These are phyloP conservation scores for Pseudonaja textilis DNA, from an alignment of 2,113 vertebrate species.

Conservation along the genomic window DNA sequence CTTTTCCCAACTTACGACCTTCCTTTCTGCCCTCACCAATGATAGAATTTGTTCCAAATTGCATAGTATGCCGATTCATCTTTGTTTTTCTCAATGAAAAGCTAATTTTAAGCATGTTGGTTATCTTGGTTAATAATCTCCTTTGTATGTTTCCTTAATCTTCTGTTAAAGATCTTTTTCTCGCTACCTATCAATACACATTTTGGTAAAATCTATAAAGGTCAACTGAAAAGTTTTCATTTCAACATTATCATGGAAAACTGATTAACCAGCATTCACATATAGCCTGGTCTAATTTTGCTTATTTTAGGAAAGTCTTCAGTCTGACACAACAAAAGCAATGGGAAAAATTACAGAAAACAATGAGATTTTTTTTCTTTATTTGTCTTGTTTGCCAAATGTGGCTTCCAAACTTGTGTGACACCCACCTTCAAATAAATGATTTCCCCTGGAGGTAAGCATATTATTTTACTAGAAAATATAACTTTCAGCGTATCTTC, in stretches of 20 bases:
- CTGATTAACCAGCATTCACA: not conserved
- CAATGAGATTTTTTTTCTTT: not conserved
- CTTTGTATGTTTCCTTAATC: not conserved
- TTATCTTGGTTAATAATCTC: not conserved
- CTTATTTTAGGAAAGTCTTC: not conserved
- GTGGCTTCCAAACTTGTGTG: not conserved
- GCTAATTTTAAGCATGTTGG: not conserved
- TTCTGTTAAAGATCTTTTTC: not conserved
- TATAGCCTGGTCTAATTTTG: not conserved
- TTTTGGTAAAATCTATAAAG: not conserved
- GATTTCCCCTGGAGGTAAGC: not conserved
- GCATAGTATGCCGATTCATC: no score
- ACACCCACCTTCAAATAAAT: not conserved
- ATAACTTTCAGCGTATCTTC: not conserved
- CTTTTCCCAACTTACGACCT: no score
- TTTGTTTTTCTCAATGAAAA: no score
- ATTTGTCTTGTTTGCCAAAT: rapidly evolving
- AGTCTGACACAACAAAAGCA: not conserved
- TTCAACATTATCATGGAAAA: not conserved
- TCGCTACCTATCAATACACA: not conserved
- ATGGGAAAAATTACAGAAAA: conserved; percentile 14
- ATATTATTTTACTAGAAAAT: not conserved
- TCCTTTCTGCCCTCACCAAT: no score
- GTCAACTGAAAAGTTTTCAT: not conserved
- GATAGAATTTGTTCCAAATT: no score